Evolutionary conservation across 2,888 invertebrate species (phyloP).

Genomic region (Drosophila pseudotakahashii): DNA sequence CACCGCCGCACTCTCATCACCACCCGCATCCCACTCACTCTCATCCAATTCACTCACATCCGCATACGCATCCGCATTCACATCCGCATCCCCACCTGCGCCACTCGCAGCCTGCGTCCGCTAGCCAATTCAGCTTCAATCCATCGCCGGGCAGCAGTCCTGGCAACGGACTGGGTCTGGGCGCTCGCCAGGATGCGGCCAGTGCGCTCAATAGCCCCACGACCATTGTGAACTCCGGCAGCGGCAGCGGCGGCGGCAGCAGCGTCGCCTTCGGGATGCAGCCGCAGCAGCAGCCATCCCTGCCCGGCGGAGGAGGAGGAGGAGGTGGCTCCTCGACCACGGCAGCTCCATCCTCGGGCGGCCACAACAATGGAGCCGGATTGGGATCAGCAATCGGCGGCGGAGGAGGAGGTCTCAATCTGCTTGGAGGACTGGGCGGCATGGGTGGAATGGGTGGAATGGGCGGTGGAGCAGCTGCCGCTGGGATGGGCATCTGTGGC

Average conservation of each 20-base stretch:
- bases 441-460: constrained; percentile 49
- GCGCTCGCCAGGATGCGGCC: constrained; percentile 68
- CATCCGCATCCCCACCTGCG: constrained; percentile 14
- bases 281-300: constrained; percentile 32
- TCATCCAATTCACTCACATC: background rate
- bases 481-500: constrained; percentile 82
- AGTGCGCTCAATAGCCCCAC: constrained; percentile 77
- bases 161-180: constrained; percentile 67
- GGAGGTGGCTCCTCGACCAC: constrained; percentile 28
- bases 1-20: constrained; percentile 12
- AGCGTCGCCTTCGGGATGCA: constrained; percentile 76
- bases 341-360: constrained; percentile 28
- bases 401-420: constrained; percentile 59
- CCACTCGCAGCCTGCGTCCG: constrained; percentile 33
- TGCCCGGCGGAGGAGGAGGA: constrained; percentile 10
- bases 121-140: constrained; percentile 74
- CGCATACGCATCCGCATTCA: background rate
- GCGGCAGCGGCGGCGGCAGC: constrained; percentile 72
- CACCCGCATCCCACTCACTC: background rate
- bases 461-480: constrained; percentile 66
- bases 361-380: constrained; percentile 60
- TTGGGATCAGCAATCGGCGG: constrained; percentile 38
- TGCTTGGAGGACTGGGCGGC: constrained; percentile 59
- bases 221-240: constrained; percentile 76
- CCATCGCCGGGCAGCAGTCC: constrained; percentile 67